These are phyloP conservation scores for Baccha elongata DNA, from an alignment of 2,888 invertebrate species.

Conservation along the genomic window DNA sequence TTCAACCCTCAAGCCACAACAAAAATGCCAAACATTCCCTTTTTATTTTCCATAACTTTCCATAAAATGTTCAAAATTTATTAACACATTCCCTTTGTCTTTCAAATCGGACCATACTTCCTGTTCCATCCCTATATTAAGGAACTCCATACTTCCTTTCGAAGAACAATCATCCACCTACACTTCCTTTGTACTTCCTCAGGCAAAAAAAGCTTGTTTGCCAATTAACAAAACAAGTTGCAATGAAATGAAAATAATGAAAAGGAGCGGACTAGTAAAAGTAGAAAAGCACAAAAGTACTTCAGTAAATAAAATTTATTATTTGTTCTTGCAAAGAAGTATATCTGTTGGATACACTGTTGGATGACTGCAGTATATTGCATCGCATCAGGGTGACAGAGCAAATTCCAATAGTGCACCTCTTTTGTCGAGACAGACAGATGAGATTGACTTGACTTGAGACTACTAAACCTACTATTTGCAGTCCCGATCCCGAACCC, in stretches of 20 bases:
- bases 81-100: conserved; percentile 27
- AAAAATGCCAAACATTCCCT: not conserved
- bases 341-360: conserved; percentile 41
- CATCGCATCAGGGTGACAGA: conserved; percentile 48
- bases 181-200: conserved; percentile 25
- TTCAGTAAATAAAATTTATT: conserved; percentile 65
- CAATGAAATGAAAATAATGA: conserved; percentile 22
- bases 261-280: conserved; percentile 10
- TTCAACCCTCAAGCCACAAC: not conserved
- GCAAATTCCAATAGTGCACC: conserved; percentile 56
- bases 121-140: not conserved
- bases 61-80: conserved; percentile 14
- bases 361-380: conserved; percentile 6
- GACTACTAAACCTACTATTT: conserved; percentile 25
- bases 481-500: conserved; percentile 7
- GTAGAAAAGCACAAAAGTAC: conserved; percentile 54
- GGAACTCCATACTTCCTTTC: not conserved
- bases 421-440: conserved; percentile 43
- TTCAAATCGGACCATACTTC: conserved; percentile 11
- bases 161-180: conserved; percentile 29
- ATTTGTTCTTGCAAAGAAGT: conserved; percentile 45
- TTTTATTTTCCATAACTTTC: conserved; percentile 1
- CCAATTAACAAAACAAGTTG: conserved; percentile 56
- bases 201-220: conserved; percentile 39
- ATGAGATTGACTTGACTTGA: conserved; percentile 53